A percentile compares a stretch with the other conserved stretches of the same genome.
phyloP scores from a whole-genome alignment of 1,140 invertebrate genomes.

The Rhysida immarginata region DNA sequence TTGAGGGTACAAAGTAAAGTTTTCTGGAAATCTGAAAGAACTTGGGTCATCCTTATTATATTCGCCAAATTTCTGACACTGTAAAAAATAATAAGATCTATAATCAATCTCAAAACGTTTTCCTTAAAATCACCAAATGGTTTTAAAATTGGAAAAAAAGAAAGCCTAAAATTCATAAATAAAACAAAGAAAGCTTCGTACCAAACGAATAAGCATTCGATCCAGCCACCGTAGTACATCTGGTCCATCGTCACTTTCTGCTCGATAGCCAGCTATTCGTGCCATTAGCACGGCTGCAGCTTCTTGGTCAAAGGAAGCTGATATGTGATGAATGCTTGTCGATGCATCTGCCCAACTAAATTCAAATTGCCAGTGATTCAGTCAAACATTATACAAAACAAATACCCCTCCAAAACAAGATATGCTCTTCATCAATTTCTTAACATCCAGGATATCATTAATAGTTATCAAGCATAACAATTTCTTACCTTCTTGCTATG shows the following conservation, averaged over 20 bases:
- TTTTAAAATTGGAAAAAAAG: background rate
- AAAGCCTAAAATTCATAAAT: background rate
- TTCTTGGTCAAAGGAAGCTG: constrained; percentile 95
- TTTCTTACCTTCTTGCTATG: constrained; percentile 73
- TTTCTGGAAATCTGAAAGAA: constrained; percentile 86
- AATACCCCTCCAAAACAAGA: no score
- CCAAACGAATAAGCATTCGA: constrained; percentile 89
- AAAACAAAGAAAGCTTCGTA: constrained; percentile 31
- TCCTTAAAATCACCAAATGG: background rate
- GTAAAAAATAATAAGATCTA: constrained; percentile 27
- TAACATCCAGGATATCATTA: no score
- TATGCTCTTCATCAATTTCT: no score
- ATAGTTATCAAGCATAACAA: background rate
- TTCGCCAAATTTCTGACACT: constrained; percentile 99
- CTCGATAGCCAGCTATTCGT: constrained; percentile 84
- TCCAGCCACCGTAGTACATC: constrained; percentile 98
- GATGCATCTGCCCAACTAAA: constrained; percentile 38
- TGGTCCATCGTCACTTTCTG: constrained; percentile 85
- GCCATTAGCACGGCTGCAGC: constrained; percentile 94
- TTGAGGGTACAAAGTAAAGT: constrained; percentile 96
- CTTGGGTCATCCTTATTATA: constrained; percentile 95
- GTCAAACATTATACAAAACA: no score
- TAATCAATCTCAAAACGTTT: background rate
- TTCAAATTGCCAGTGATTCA: no score
- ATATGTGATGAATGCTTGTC: constrained; percentile 38